A percentile compares a stretch with the other conserved stretches of the same genome.
Evolutionary conservation across 2,797 vertebrate species (phyloP).

Genomic region (Sebastes matsubarae): DNA sequence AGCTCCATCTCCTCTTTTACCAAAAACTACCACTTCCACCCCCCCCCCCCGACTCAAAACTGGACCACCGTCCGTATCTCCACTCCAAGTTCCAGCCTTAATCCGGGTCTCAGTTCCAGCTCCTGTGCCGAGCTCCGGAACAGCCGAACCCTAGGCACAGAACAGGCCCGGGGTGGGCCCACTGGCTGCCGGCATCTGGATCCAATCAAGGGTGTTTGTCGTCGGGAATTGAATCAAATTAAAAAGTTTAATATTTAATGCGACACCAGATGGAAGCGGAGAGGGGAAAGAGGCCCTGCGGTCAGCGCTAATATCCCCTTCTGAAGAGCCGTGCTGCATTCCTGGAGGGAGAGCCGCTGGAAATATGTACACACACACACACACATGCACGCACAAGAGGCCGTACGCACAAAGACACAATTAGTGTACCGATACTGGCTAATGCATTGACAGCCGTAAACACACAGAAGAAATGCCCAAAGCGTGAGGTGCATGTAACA

Average conservation of each 20-base stretch:
- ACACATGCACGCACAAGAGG: slow-evolving; percentile 3
- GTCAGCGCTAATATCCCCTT: slow-evolving; percentile 74
- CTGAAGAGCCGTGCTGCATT: slow-evolving; percentile 69
- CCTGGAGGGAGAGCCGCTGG: slow-evolving; percentile 62
- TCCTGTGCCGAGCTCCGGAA: slow-evolving; percentile 43
- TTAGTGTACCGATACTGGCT: slow-evolving; percentile 23
- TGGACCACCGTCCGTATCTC: slow-evolving; percentile 27
- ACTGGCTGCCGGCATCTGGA: slow-evolving; percentile 72
- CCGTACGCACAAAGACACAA: slow-evolving; percentile 30
- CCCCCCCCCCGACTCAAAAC: slow-evolving; percentile 5
- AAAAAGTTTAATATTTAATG: slow-evolving; percentile 83
- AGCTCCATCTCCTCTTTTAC: background rate
- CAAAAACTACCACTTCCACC: slow-evolving; percentile 30
- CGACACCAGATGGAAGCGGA: slow-evolving; percentile 78
- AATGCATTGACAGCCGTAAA: slow-evolving; percentile 3
- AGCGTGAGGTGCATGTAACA: slow-evolving; percentile 2
- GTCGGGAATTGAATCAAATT: slow-evolving; percentile 82
- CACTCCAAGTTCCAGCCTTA: slow-evolving; percentile 42
- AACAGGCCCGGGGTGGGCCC: slow-evolving; percentile 51
- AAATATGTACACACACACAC: slow-evolving; percentile 60
- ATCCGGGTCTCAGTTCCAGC: slow-evolving; percentile 50
- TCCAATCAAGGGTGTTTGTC: slow-evolving; percentile 78
- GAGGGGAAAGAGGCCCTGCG: slow-evolving; percentile 75
- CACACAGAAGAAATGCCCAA: slow-evolving; percentile 1
- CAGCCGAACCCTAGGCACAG: slow-evolving; percentile 48